Base-by-base conservation (phyloP, 1,140 invertebrate genomes). In the Drosophila setifemur region DNA sequence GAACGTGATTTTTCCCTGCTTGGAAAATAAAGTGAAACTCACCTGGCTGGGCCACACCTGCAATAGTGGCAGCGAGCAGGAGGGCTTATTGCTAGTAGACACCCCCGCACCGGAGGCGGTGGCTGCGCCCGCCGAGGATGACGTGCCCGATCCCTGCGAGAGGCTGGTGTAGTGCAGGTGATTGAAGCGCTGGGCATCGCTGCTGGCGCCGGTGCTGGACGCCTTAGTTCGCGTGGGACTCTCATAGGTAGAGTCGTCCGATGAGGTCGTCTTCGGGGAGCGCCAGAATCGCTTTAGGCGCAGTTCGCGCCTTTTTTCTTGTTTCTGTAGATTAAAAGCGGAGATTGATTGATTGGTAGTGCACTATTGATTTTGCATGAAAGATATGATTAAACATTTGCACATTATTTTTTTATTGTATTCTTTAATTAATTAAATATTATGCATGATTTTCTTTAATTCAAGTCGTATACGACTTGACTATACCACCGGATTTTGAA, bases 31-130 rank as follows among this genome's bases (percentile, higher is more conserved):
- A 29, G 1, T 14, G 6, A 47, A 39, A 47, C 76, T 64, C 77
- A 90, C 88, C 78, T 90, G 90, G 90, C 92, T 93, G 44, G 92
- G 93, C 92, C 92, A 93, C 91, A 94, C 93, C 78, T 94, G 93
- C 26, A 94, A 87, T 54, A 94, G 77, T 4, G 94, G 94, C 61
- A 94, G 89, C 18, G 92, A 93, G 79, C 92, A 93, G 61, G 92
- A 91, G 63, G 91, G 90, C 73, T 89, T 89, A 67, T 82, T 90
- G 54, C 63, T 88, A 19, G 57, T 14, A 25, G 60, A 49, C 33
- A 33, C 50, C 14, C 39, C 67, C 63, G 23, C 35, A 12, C 64
- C 64, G 29, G 53, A 35, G 18, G 48, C 57, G 26, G 12, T 35
- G 8, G 28, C 68, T 39, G 35, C 57, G 47, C 60, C 61, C 18